Evolutionary conservation across 2,888 invertebrate species (phyloP), one percentile per base, ranked within the genome.

Genomic region (Ophioninae sp.): DNA sequence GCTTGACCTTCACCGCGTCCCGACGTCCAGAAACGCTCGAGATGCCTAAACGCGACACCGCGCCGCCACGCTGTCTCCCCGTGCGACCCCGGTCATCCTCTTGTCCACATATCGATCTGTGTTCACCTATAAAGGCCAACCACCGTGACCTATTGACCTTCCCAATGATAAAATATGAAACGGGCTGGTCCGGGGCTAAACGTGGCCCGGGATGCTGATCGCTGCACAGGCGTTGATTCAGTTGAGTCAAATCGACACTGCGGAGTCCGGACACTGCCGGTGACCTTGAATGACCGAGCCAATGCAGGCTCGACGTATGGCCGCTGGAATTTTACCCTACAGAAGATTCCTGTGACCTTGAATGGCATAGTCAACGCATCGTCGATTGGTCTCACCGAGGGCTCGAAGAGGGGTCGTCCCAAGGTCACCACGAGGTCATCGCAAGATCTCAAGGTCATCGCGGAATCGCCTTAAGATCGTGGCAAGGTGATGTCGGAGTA

Each of bases 121-220:
- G 30, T 30, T 30, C 37, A 20, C 41, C 51, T 75, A 65, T 23
- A 9, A 67, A 41, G 56, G 2, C 2, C 79, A 73, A 81, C 77
- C 82, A 63, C 20, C 56, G 59, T 20, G 81, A 78, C 69, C 77
- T 61, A 82, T 82, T 74, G 82, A 74, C 73, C 73, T 64, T 82
- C 58, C 30, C 51, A 56, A 63, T 44, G 73, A 73, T 68, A 81
- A 78, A 63, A 68, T 30, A 67, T 68, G 44, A 73, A 73, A 63
- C 67, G 77, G 61, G 73, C 51, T 58, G 77, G 64, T 76, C 30
- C 30, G 37, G 56, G 20, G 20, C 72, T 73, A 73, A 77, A 67
- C 10, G 9, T 13, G 44, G 44, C 10, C 44, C 13, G 44, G 9
- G 44, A 8, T 44, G 10, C 0, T 13, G 44, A 44, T 44, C 44